Base-by-base conservation (phyloP, 1,140 invertebrate species). In the Acromyrmex echinatior region DNA sequence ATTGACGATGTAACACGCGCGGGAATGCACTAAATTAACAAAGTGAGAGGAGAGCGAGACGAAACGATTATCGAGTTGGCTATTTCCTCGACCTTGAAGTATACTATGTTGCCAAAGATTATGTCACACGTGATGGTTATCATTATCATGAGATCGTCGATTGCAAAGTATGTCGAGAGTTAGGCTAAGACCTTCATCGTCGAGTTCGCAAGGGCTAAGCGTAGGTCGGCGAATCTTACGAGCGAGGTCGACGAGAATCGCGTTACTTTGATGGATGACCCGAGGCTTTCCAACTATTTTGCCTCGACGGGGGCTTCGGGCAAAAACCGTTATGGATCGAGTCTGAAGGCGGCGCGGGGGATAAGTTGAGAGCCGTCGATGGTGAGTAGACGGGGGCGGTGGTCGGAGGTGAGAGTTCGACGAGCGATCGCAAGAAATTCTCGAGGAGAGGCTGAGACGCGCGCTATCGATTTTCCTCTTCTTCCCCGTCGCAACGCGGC, bases 351-450 rank as follows among this genome's bases (percentile, higher is more conserved):
- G 79, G 71, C 70, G 86, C 63, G 35, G 66, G 65, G 87, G 60
- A 58, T 89, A 89, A 91, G 79, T 85, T 90, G 90, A 90, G 88
- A 65, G 90, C 86, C 88, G 77, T 85, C 70, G 82, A 70, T 70
- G 66, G 53, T 51, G 58, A 51, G n/a, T 56, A 60, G 79, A 82
- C 39, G 25, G 79, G 39, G 68, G 53, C 60, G 63, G 39, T 70
- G 65, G 70, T 88, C 68, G 71, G 77, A 91, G 86, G 79, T 91
- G 90, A 90, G 91, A 92, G 88, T 91, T 91, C 86, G 88, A 91
- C 86, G 91, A 91, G 85, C 76, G 81, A 91, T 92, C 88, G 86
- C 90, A 91, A 92, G 90, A 92, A 92, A 92, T 78, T 88, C 78
- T 76, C 81, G 65, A 88, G 78, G 87, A 91, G 87, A 89, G 77